Percentiles rank a stretch among this genome's conserved stretches.
phyloP scores from a whole-genome alignment of 1,140 invertebrate species.

The Maniola jurtina region DNA sequence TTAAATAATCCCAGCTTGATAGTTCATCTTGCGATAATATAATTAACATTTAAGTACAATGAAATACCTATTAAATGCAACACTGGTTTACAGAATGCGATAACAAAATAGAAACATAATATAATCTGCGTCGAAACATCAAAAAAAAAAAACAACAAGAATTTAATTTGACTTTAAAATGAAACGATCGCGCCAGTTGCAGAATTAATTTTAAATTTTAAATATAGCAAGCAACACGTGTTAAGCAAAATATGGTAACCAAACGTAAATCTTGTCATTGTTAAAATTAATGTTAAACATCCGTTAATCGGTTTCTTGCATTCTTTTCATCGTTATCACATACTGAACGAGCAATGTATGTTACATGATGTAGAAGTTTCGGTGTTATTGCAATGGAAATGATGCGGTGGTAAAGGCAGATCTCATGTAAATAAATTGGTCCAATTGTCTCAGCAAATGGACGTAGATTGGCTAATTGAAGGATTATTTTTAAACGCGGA shows the following conservation, averaged over 20 bases:
- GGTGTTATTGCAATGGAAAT: not conserved
- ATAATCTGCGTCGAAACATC: constrained; percentile 14
- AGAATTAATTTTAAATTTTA: constrained; percentile 29
- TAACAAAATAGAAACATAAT: not conserved
- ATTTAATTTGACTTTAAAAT: constrained; percentile 36
- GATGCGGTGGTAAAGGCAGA: constrained; percentile 8
- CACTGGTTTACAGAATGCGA: not conserved
- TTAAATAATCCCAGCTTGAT: no score
- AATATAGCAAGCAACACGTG: constrained; percentile 19
- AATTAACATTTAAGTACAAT: no score
- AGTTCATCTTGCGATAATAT: no score
- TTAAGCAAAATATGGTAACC: constrained; percentile 16
- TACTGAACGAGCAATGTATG: constrained; percentile 20
- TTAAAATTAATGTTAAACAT: not conserved
- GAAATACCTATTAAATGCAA: not conserved
- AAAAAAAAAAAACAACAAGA: constrained; percentile 39
- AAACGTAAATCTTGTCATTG: not conserved
- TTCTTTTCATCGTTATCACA: no score
- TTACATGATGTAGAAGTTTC: not conserved
- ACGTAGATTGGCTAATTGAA: constrained; percentile 57
- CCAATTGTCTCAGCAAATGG: constrained; percentile 46
- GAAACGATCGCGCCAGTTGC: constrained; percentile 25
- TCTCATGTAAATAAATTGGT: constrained; percentile 46
- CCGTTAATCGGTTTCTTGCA: constrained; percentile 12
- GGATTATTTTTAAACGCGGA: constrained; percentile 57